These are phyloP conservation scores for Haliaeetus leucogaster DNA, from an alignment of 2,113 vertebrate species.

Conservation along the genomic window DNA sequence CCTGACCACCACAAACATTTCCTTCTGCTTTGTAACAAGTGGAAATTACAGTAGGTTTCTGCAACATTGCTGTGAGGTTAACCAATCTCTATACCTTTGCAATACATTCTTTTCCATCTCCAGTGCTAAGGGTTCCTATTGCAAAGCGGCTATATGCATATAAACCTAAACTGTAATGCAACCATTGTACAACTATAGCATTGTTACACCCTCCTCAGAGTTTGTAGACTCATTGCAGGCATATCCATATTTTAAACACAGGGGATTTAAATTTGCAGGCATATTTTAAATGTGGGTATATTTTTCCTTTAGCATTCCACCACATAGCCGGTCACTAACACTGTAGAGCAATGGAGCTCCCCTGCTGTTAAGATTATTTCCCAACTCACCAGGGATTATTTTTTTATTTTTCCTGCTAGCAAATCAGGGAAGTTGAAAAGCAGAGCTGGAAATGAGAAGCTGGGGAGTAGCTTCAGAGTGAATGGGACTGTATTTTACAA, in stretches of 20 bases:
- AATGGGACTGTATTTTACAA: neutral
- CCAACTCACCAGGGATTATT: neutral
- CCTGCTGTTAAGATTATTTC: neutral
- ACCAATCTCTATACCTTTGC: neutral
- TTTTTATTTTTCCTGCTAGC: neutral
- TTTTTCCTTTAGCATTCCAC: neutral
- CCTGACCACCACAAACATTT: neutral
- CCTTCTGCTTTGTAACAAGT: neutral
- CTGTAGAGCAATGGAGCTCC: neutral
- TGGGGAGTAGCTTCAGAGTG: neutral
- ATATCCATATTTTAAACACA: neutral
- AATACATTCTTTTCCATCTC: neutral
- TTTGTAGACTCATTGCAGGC: neutral
- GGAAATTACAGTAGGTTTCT: neutral
- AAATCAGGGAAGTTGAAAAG: neutral
- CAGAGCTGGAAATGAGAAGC: neutral
- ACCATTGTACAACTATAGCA: neutral
- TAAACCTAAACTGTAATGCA: neutral
- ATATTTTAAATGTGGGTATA: neutral
- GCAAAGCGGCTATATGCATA: rapidly evolving
- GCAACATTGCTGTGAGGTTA: neutral
- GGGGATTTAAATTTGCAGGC: no score
- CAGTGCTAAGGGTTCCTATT: neutral
- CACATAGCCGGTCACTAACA: no score
- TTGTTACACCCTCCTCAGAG: neutral